These are phyloP conservation scores for Tortrix viridana DNA, from an alignment of 2,888 invertebrate genomes.

Conservation along the genomic window DNA sequence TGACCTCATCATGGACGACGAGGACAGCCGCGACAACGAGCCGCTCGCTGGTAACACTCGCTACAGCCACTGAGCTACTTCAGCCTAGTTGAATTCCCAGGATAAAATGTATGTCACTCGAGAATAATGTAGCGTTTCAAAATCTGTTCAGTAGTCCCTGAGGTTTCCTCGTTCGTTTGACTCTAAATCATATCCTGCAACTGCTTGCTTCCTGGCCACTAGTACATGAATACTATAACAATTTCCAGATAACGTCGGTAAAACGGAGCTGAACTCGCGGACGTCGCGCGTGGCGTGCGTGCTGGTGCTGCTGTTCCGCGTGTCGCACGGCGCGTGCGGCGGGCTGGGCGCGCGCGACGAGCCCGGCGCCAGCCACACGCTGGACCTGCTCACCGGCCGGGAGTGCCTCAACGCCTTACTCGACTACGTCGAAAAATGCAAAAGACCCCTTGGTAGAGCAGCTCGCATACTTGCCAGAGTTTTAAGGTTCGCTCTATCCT, in stretches of 20 bases:
- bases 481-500: slow-evolving; percentile 64
- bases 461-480: slow-evolving; percentile 81
- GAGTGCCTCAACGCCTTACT: slow-evolving; percentile 74
- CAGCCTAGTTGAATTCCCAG: no score
- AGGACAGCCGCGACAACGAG: slow-evolving; percentile 63
- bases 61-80: background rate
- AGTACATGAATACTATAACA: background rate
- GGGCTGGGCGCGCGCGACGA: slow-evolving; percentile 58
- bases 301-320: slow-evolving; percentile 68
- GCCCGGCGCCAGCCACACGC: slow-evolving; percentile 58
- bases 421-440: slow-evolving; percentile 76
- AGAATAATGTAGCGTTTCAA: no score
- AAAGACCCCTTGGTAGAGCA: slow-evolving; percentile 75
- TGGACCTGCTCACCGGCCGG: slow-evolving; percentile 66
- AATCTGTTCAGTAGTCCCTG: no score
- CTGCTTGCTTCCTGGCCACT: no score
- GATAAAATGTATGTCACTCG: no score
- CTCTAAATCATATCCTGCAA: no score
- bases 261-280: slow-evolving; percentile 53
- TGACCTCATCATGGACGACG: slow-evolving; percentile 74
- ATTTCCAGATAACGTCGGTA: slow-evolving; percentile 51
- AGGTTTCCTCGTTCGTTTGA: no score
- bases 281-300: slow-evolving; percentile 72
- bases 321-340: slow-evolving; percentile 67
- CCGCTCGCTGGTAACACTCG: slow-evolving; percentile 56